Conservation (phyloP, 2,797 vertebrate species). For the Spinibarbus caldwelli region DNA sequence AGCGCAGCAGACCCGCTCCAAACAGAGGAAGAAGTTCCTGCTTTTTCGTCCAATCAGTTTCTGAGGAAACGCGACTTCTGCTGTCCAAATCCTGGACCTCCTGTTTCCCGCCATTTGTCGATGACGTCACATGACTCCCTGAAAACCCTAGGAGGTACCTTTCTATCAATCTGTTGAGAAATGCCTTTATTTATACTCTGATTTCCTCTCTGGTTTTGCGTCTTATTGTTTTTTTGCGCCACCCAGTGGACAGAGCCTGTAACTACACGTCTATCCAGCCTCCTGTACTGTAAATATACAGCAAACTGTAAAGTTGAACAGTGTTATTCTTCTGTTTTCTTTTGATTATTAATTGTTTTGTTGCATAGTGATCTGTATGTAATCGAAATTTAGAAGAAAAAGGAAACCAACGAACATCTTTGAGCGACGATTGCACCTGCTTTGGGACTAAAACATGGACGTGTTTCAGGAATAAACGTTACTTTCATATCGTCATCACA, state of each 20-base stretch:
- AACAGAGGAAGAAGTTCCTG: slow-evolving; percentile 72
- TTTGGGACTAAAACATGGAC: background rate
- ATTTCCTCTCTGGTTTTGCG: slow-evolving; percentile 47
- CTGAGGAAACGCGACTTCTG: slow-evolving; percentile 95
- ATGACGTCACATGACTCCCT: slow-evolving; percentile 46
- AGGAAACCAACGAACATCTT: slow-evolving; percentile 38
- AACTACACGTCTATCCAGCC: slow-evolving; percentile 59
- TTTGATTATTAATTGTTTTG: slow-evolving; percentile 57
- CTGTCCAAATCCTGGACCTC: slow-evolving; percentile 89
- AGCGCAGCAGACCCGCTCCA: slow-evolving; percentile 33
- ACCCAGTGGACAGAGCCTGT: slow-evolving; percentile 70
- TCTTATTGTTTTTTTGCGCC: slow-evolving; percentile 69
- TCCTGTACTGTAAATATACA: slow-evolving; percentile 72
- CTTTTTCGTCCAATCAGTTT: slow-evolving; percentile 87
- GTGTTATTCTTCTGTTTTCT: slow-evolving; percentile 61
- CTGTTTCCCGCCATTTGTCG: no score
- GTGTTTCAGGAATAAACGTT: slow-evolving; percentile 26
- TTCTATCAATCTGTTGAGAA: slow-evolving; percentile 74
- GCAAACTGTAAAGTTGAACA: slow-evolving; percentile 66
- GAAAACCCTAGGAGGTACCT: slow-evolving; percentile 17
- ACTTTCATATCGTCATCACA: background rate
- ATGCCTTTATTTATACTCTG: slow-evolving; percentile 74
- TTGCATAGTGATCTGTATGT: slow-evolving; percentile 59
- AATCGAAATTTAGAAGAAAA: slow-evolving; percentile 44
- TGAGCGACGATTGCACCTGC: slow-evolving; percentile 11